Evolutionary conservation across 2,797 vertebrate genomes (phyloP).

Genomic region (Pteropus rufus): DNA sequence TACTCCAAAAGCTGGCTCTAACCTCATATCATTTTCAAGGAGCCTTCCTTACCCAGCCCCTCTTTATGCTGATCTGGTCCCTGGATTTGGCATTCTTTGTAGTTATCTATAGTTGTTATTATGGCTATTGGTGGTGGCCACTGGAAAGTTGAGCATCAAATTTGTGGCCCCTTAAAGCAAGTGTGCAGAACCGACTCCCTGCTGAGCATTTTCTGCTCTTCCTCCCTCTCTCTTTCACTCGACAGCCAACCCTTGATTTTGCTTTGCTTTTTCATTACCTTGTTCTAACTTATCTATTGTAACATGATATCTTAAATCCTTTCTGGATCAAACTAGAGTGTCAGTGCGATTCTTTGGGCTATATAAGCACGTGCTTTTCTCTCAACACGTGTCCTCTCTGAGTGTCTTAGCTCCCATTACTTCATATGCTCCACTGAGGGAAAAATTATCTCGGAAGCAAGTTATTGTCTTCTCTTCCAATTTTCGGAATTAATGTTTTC

Average conservation of each 20-base stretch:
- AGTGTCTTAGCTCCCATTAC: neutral
- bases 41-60: neutral
- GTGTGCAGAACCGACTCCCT: no score
- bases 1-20: neutral
- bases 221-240: neutral
- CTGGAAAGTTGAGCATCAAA: neutral
- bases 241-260: neutral
- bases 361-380: neutral
- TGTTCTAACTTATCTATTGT: neutral
- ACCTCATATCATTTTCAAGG: neutral
- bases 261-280: neutral
- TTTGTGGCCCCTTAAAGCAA: neutral
- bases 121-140: neutral
- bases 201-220: neutral
- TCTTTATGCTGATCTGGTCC: neutral
- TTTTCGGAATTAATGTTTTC: neutral
- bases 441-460: neutral
- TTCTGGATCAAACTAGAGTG: neutral
- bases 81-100: neutral
- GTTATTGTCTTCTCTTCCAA: neutral
- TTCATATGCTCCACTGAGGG: neutral
- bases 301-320: neutral
- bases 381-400: neutral
- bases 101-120: neutral
- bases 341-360: neutral